A percentile compares a stretch with the other conserved stretches of the same genome.
Evolutionary conservation across 92 coral and sea anemone genomes (phyloP).

Genomic region (Ricordea florida): DNA sequence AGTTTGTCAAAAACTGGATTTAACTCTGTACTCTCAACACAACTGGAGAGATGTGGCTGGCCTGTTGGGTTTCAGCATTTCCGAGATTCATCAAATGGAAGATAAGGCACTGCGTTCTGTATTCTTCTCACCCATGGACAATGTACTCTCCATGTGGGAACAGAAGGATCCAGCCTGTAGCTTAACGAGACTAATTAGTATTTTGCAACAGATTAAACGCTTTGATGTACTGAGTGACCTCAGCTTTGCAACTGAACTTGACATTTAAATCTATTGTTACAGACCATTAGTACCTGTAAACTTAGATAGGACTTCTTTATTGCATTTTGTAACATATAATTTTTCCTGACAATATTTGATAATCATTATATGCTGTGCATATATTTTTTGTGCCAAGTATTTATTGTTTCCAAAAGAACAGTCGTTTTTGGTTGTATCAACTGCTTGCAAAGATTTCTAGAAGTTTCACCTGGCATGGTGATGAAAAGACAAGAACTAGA

Average conservation of each 20-base stretch:
- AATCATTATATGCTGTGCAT: too few relatives aligned
- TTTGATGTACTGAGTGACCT: constrained; percentile 70
- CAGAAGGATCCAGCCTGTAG: constrained; percentile 73
- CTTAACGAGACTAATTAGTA: constrained; percentile 46
- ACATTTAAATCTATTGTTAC: not conserved
- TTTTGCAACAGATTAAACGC: constrained; percentile 65
- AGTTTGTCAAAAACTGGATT: constrained; percentile 65
- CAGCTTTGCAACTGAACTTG: constrained; percentile 29
- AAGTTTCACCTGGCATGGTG: too few relatives aligned
- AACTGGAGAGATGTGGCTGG: constrained; percentile 94
- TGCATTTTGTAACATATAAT: not conserved
- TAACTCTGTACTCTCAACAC: constrained; percentile 29
- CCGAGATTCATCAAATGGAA: constrained; percentile 64
- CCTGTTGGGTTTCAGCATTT: constrained; percentile 59
- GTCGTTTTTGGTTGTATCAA: too few relatives aligned
- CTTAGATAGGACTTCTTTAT: not conserved
- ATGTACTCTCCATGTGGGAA: constrained; percentile 70
- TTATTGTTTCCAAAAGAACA: too few relatives aligned
- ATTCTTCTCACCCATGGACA: constrained; percentile 81
- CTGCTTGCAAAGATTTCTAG: too few relatives aligned
- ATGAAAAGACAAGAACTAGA: too few relatives aligned
- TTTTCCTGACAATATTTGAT: too few relatives aligned
- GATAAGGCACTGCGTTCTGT: constrained; percentile 51
- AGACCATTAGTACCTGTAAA: not conserved
- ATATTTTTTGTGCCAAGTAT: too few relatives aligned